These are phyloP conservation scores for Myiopsitta monachus DNA, from an alignment of 2,113 vertebrate species.

Conservation along the genomic window DNA sequence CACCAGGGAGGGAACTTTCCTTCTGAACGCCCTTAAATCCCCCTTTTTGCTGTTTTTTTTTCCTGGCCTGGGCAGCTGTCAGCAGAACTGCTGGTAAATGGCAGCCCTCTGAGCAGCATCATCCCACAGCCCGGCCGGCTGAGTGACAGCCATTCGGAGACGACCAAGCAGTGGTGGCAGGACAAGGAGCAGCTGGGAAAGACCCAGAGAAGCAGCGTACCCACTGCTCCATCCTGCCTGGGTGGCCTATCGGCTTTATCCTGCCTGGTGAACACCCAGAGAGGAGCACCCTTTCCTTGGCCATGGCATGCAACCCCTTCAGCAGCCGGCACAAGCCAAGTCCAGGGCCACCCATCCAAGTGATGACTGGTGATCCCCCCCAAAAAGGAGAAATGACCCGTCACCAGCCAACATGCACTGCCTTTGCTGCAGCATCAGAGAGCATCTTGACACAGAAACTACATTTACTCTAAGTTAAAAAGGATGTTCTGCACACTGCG, in stretches of 20 bases:
- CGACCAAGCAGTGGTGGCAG: not conserved
- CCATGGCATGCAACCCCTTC: not conserved
- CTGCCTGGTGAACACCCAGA: fast-evolving
- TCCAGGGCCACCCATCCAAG: not conserved
- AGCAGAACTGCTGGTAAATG: constrained; percentile 41
- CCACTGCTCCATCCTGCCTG: not conserved
- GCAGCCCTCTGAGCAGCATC: constrained; percentile 12
- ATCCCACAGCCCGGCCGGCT: constrained; percentile 7
- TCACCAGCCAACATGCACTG: fast-evolving
- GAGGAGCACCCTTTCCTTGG: not conserved
- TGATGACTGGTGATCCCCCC: not conserved
- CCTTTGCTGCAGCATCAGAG: not conserved
- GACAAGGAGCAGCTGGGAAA: not conserved
- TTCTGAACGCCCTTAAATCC: constrained; percentile 7
- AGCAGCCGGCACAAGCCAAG: not conserved
- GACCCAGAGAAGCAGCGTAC: not conserved
- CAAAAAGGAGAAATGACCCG: not conserved
- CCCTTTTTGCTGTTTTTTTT: constrained; percentile 2
- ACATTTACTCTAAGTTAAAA: constrained; percentile 61
- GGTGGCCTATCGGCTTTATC: not conserved
- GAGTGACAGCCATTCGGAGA: not conserved
- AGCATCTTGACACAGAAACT: constrained; percentile 11
- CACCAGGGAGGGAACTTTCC: not conserved
- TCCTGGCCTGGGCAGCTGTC: not conserved
- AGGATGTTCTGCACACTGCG: not conserved